phyloP scores from a whole-genome alignment of 2,888 invertebrate species.

The Parascotia fuliginaria region DNA sequence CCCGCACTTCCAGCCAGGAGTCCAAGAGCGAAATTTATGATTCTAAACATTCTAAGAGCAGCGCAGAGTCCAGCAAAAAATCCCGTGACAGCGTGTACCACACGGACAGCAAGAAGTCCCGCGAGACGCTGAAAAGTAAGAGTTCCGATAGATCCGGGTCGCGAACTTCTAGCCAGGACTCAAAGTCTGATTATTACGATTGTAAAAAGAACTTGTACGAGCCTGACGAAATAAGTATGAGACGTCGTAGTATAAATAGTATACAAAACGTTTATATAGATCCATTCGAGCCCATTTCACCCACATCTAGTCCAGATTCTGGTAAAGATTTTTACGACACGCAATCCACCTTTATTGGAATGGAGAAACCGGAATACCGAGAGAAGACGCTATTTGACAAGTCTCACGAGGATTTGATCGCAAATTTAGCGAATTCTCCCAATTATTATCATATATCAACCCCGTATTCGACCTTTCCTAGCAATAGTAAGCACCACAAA shows the following conservation, averaged over 20 bases:
- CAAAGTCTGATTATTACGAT: slow-evolving; percentile 90
- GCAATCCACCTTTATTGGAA: slow-evolving; percentile 73
- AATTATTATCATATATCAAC: slow-evolving; percentile 85
- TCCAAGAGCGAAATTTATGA: slow-evolving; percentile 90
- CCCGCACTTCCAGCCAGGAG: slow-evolving; percentile 89
- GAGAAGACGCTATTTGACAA: slow-evolving; percentile 84
- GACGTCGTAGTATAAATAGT: slow-evolving; percentile 68
- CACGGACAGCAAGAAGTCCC: slow-evolving; percentile 88
- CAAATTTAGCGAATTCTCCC: slow-evolving; percentile 79
- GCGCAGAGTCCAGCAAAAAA: slow-evolving; percentile 88
- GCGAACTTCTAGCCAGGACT: slow-evolving; percentile 89
- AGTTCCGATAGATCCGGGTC: slow-evolving; percentile 87
- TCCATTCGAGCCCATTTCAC: slow-evolving; percentile 81
- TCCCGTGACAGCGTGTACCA: slow-evolving; percentile 88
- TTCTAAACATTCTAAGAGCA: slow-evolving; percentile 87
- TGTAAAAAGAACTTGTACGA: slow-evolving; percentile 85
- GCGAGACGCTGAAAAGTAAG: slow-evolving; percentile 87
- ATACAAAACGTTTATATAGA: slow-evolving; percentile 74
- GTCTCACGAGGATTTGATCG: slow-evolving; percentile 86
- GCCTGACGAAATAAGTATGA: slow-evolving; percentile 62
- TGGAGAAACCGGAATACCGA: slow-evolving; percentile 78
- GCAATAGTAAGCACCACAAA: slow-evolving; percentile 83
- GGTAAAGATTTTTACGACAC: slow-evolving; percentile 87
- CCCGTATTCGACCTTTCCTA: slow-evolving; percentile 87
- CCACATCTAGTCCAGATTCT: slow-evolving; percentile 89